phyloP scores from a whole-genome alignment of 2,797 vertebrate species.

The Orestias chungarensis region DNA sequence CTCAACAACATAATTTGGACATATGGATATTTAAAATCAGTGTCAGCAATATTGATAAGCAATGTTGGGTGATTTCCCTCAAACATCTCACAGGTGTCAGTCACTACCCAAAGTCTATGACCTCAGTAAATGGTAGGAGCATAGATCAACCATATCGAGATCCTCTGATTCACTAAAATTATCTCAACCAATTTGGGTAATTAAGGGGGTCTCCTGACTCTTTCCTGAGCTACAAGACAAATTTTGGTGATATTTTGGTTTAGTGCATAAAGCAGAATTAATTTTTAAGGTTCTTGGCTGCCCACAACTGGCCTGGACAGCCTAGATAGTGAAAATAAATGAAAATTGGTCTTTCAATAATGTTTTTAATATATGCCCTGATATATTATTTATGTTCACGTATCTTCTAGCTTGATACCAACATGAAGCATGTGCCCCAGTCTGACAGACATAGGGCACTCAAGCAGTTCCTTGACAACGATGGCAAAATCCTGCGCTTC shows the following conservation, averaged over 20 bases:
- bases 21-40: not conserved
- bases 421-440: conserved; percentile 80
- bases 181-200: not conserved
- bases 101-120: too few relatives aligned
- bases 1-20: not conserved
- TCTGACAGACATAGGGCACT: conserved; percentile 84
- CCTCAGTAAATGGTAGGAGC: too few relatives aligned
- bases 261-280: not conserved
- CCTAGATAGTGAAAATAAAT: not conserved
- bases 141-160: too few relatives aligned
- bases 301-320: not conserved
- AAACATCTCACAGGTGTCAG: too few relatives aligned
- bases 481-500: conserved; percentile 88
- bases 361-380: not conserved
- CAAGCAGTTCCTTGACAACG: conserved; percentile 87
- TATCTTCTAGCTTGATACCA: conserved; percentile 71
- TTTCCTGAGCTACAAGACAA: not conserved
- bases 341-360: not conserved
- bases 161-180: not conserved
- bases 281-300: not conserved
- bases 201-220: not conserved
- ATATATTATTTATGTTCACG: not conserved
- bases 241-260: not conserved
- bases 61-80: too few relatives aligned
- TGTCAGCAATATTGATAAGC: not conserved